Base-by-base conservation (phyloP, 1,140 invertebrate genomes). In the Drosophila erecta region DNA sequence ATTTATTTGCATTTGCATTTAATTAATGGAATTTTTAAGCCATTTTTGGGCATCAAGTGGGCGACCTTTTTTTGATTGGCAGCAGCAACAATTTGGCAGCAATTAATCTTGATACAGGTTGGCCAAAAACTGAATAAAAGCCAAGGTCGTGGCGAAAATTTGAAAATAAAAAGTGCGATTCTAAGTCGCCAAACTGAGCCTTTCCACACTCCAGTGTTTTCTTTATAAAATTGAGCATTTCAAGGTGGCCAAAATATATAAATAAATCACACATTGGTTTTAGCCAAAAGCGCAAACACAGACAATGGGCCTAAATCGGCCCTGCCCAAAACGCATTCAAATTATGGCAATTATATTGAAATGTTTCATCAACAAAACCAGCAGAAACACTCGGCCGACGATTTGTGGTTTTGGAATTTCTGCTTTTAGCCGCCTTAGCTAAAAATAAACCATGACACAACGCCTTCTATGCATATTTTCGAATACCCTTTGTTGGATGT, bases 301-400 rank as follows among this genome's bases (percentile, higher is more conserved):
- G 24, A 41, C 27, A 51, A 50, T 65, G 44, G 30, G 60, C 62
- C 59, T 72, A 64, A 75, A 76, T 55, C 60, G 70, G 65, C 81
- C 84, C 83, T 72, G 74, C 78, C 75, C 81, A 87, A 81, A 87
- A 76, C 81, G 81, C 81, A 86, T 87, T 86, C 70, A 87, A 86
- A 87, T 87, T 78, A 86, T 86, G 81, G 74, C 81, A 86, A 87
- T 86, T 87, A 86, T 86, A 86, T 87, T 86, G 70, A 86, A 79
- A 86, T 79, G 67, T 87, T 74, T 73, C 50, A 85, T 80, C 59
- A 35, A 73, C 35, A 43, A 37, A 64, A 46, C 8, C n/a, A 38
- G 58, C 22, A 46, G 46, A 49, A 51, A 56, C 46, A 47, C 6
- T 47, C 22, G 24, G 35, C 15, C 33, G 46, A 24, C 35, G 69